Base-by-base conservation (phyloP, 2,888 invertebrate species). In the Andrena flavipes region DNA sequence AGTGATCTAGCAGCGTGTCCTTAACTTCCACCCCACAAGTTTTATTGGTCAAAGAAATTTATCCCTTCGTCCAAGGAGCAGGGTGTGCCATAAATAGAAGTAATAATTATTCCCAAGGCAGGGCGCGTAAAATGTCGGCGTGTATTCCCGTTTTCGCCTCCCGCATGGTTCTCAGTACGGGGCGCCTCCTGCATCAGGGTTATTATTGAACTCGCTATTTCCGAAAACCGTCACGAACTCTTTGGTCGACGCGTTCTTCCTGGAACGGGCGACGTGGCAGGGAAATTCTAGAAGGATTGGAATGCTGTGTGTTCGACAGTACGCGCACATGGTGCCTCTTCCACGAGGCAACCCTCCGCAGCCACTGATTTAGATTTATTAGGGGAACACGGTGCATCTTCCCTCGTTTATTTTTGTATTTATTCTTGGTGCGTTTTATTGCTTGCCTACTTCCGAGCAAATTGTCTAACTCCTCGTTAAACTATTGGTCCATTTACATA, bases 161-260 rank as follows among this genome's bases (percentile, higher is more conserved):
- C 91, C 90, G 88, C 91, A 80, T 88, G 67, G 88, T 65, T 70
- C 88, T 82, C 79, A 13, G 82, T 76, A 85, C 87, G 89, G 83
- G 84, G 82, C 77, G 65, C 80, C 90, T 90, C 91, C 90, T 88
- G 89, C 88, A 83, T 82, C 83, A 87, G 76, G 63, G 72, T 68
- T 84, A 89, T 87, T 88, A 87, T 84, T 74, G 81, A 84, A 82
- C 77, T 76, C 72, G 83, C 85, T 89, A 88, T 89, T 89, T 86
- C 87, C 77, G 87, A 89, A 85, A 69, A 78, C 51, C 73, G 71
- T 76, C 74, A 69, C 73, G 79, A 23, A 78, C 51, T 63, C 23
- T 20, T 29, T 30, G 48, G 65, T 60, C 60, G 67, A 33, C 26
- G 62, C 59, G 71, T 62, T 62, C 70, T 84, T 84, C 84, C 77